Evolutionary conservation across 2,797 vertebrate species (phyloP), one percentile per base, ranked within the genome.

Genomic region (Amniataba percoides): DNA sequence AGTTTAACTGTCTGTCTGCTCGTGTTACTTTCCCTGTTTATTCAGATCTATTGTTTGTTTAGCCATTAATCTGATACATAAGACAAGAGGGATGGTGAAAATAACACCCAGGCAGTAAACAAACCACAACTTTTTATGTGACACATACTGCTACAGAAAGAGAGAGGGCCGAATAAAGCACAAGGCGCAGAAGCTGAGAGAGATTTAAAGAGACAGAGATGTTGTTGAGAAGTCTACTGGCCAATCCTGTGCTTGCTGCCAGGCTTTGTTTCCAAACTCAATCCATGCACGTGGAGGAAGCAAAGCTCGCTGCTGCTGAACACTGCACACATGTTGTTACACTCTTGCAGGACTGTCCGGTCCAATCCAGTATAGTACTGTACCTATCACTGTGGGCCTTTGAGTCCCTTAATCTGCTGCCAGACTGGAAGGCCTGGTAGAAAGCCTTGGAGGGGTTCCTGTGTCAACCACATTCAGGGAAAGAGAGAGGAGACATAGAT

Each of bases 381-480:
- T 98, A 98, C 97, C 97, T 98, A 98, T 97, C 96, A 96, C 94
- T 95, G 96, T 94, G 92, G 94, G 93, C 94, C 97, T 97, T 97
- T 96, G 97, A 96, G 95, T 97, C 96, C 74, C 95, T 96, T 90
- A 97, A 95, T 96, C 96, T 97, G 96, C 90, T 96, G 93, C 96
- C 96, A 90, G 92, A 92, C 95, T 96, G 96, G 97, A 99, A 99
- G 94, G 96, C 97, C 95, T 97, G 96, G 96, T 97, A 99, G 97
- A 99, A 99, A 93, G 96, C 97, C 88, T 96, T 90, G 94, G 97
- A 99, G 86, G 98, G 97, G 94, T 99, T 99, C 97, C 97, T 99
- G 96, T 85, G 95, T 94, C 88, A 95, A 93, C 95, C 94, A 94
- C 90, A 94, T 92, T 95, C 77, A 91, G 94, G 89, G 73, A 82